Percentiles rank a stretch among this genome's conserved stretches.
Evolutionary conservation across 2,113 vertebrate genomes (phyloP).

Genomic region (Phalacrocorax brasilianus): DNA sequence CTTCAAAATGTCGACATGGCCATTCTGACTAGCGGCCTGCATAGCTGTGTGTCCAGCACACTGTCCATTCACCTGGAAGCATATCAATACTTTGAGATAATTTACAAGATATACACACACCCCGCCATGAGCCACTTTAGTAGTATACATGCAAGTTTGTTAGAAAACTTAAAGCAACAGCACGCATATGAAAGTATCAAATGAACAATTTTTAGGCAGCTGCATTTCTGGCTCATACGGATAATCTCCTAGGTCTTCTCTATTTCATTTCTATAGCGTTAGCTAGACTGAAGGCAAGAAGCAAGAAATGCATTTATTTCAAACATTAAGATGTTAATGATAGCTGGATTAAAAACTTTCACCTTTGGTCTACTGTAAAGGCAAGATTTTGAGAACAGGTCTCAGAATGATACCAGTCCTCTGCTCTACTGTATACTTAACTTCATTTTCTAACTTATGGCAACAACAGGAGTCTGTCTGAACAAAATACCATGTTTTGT

Average conservation of each 20-base stretch:
- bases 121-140: not conserved
- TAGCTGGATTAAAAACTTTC: not conserved
- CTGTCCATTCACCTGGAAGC: constrained; percentile 92
- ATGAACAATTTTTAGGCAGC: not conserved
- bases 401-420: not conserved
- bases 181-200: not conserved
- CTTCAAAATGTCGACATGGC: constrained; percentile 97
- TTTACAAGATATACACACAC: not conserved
- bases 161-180: not conserved
- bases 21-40: constrained; percentile 99
- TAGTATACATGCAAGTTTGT: not conserved
- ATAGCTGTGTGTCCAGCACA: constrained; percentile 99
- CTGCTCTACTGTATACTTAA: not conserved
- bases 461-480: not conserved
- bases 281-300: not conserved
- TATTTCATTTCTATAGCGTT: not conserved
- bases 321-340: not conserved
- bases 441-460: not conserved
- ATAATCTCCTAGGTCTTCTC: not conserved
- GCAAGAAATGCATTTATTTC: not conserved
- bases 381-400: not conserved
- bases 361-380: not conserved
- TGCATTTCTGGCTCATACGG: not conserved
- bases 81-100: not conserved
- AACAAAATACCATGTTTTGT: not conserved